phyloP scores from a whole-genome alignment of 2,888 invertebrate genomes.

The Cephus runcator region DNA sequence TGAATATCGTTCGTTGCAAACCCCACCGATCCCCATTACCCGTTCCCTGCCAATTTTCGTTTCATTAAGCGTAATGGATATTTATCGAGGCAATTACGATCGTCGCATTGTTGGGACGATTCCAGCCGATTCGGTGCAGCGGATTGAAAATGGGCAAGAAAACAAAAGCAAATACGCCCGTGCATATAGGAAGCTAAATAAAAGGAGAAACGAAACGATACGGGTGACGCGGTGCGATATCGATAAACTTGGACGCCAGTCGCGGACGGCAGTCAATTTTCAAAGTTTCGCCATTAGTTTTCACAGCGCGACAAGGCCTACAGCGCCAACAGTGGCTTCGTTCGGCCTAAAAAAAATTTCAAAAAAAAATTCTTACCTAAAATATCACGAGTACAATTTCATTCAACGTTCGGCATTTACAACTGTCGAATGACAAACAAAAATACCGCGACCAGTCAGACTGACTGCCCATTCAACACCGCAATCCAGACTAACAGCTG shows the following conservation, averaged over 20 bases:
- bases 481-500: neutral
- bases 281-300: neutral
- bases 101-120: neutral
- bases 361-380: neutral
- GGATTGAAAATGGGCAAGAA: neutral
- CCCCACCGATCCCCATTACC: neutral
- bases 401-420: neutral
- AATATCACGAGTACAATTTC: neutral
- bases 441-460: neutral
- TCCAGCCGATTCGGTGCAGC: neutral
- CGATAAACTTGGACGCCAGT: neutral
- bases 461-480: neutral
- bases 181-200: neutral
- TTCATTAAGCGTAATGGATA: slow-evolving; percentile 7
- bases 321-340: neutral
- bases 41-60: neutral
- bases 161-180: neutral
- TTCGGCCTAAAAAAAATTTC: neutral
- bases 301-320: neutral
- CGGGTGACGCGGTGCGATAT: neutral
- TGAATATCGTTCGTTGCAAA: neutral
- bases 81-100: neutral
- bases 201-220: neutral
- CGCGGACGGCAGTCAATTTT: neutral
- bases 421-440: neutral